Conservation (phyloP, 2,888 invertebrate genomes). For the Phania funesta region DNA sequence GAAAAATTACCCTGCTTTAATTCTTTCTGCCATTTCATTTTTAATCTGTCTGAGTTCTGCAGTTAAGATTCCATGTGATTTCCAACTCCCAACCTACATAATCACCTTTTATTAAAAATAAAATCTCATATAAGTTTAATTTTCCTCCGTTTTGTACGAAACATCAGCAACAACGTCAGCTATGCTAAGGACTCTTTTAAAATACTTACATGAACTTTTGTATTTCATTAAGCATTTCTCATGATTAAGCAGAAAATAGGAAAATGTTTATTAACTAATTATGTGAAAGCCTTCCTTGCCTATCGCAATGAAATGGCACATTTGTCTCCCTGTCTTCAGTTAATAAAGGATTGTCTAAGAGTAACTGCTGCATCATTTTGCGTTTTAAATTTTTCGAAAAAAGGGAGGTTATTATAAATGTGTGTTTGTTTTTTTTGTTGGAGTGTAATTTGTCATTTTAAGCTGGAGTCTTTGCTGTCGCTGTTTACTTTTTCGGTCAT, state of each 20-base stretch:
- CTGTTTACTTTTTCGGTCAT: conserved; percentile 59
- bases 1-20: neutral
- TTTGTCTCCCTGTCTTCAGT: neutral
- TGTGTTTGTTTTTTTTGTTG: neutral
- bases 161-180: neutral
- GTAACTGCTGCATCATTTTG: conserved; percentile 45
- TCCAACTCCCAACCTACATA: conserved; percentile 22
- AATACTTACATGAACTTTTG: conserved; percentile 26
- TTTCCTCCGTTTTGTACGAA: neutral
- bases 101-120: conserved; percentile 65
- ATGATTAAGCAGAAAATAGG: conserved; percentile 59
- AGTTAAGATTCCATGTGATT: neutral
- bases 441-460: conserved; percentile 52
- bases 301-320: conserved; percentile 59
- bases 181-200: neutral
- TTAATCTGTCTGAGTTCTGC: neutral
- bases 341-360: neutral
- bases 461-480: conserved; percentile 11
- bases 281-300: conserved; percentile 46
- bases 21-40: neutral
- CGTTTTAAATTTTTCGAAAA: conserved; percentile 32
- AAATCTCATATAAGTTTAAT: conserved; percentile 23
- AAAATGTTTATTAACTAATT: conserved; percentile 64
- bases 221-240: conserved; percentile 43
- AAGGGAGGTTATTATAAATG: conserved; percentile 43